Evolutionary conservation across 2,888 invertebrate genomes (phyloP), one percentile per base, ranked within the genome.

Genomic region (Achlya flavicornis): DNA sequence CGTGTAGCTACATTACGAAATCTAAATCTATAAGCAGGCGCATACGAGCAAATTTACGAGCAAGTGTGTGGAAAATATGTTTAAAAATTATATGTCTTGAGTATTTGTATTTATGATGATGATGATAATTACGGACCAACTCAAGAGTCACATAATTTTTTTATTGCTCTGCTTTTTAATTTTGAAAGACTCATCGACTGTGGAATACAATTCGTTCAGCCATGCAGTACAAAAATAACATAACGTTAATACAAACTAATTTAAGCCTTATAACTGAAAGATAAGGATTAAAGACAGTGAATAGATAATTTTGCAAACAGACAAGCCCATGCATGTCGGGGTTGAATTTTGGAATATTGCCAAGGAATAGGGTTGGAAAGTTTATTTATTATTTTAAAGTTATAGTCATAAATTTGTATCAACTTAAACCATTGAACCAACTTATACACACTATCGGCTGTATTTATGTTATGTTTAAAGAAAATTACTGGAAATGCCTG

Each of bases 271-370:
- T 33, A 2, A 5, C 35, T 33, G 6, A 0, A 4, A 2, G 6
- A 58, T 58, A 58, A 58, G 58, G 32, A 12, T 58, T 8, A 8
- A 33, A n/a, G n/a, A 35, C 0, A 35, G 33, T 35, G 33, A 8
- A n/a, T 35, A 14, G 5, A 32, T 58, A n/a, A 58, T 58, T 35
- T 58, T 58, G 58, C 14, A 58, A 35, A 58, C 33, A 58, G 58
- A 58, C 53, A 53, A 53, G 53, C 3, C 58, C 58, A 35, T 58
- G 19, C 14, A 58, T 58, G 58, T 58, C 11, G 32, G 32, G 32
- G 14, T 32, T 58, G 33, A 33, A 32, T 58, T 58, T 58, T 58
- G 58, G 58, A 58, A 58, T 58, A 58, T 35, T 58, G 58, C 58
- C 58, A 58, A n/a, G 8, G 32, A n/a, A 33, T 58, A 58, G 58